Evolutionary conservation across 2,113 vertebrate genomes (phyloP), one percentile per base, ranked within the genome.

Genomic region (Rhizomys pruinosus): DNA sequence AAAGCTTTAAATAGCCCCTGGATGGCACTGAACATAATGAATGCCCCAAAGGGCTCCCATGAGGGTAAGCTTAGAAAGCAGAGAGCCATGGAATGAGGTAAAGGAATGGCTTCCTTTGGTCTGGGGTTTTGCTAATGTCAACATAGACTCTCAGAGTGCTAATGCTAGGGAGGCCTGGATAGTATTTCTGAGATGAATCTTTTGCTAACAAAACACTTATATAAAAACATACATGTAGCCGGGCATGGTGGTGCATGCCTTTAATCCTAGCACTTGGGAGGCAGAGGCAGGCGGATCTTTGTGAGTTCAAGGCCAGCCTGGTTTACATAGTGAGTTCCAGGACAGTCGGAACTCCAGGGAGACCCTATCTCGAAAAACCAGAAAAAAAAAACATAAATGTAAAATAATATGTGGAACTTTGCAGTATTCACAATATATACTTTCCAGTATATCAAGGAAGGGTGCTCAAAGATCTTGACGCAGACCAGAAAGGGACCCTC

Each of bases 71-170:
- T 66, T 68, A 61, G 2, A 64, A 57, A 12, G 19, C 71, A 78
- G n/a, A 19, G 7, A 84, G 37, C 19, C 71, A 86, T 80, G 37
- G 29, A 94, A 39, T 23, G 12, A 94, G 64, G 32, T 73, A 81
- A 52, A 23, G 29, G 96, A 52, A 82, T 39, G 19, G 23, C 37
- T 93, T 95, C 89, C 61, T 89, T 86, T 87, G 52, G 85, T 57
- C 23, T 91, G 64, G 92, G 84, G 47, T 91, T 90, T 64, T 72
- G 52, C 87, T 78, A 73, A 89, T 39, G 72, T 74, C 63, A 85
- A 20, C 29, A 13, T n/a, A 22, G 7, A 66, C 59, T 95, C 84
- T 90, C 76, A 73, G 61, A 89, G 52, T 44, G 57, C 85, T 88
- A 20, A 42, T 66, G 22, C 69, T 64, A 59, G 57, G 22, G 71